A percentile compares a stretch with the other conserved stretches of the same genome.
Evolutionary conservation across 92 coral and sea anemone genomes (phyloP).

Genomic region (Epizoanthus stellaris): DNA sequence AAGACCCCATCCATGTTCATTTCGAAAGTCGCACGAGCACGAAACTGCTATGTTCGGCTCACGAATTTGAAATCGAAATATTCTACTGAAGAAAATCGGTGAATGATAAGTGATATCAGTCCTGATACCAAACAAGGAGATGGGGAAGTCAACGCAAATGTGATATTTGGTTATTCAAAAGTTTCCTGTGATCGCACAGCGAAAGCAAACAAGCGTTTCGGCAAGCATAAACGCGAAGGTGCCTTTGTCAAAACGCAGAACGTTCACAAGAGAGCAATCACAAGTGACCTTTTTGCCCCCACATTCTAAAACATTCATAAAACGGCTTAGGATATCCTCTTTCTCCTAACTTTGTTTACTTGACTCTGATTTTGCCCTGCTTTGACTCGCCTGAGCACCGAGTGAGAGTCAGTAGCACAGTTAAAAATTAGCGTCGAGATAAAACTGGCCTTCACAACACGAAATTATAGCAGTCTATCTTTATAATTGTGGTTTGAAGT

Average conservation of each 20-base stretch:
- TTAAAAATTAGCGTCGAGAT: constrained; percentile 1
- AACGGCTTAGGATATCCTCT: constrained; percentile 69
- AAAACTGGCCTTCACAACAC: constrained; percentile 1
- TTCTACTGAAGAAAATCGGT: constrained; percentile 4
- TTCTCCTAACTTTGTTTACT: constrained; percentile 54
- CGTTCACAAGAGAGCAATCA: constrained; percentile 40
- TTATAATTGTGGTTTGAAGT: constrained; percentile 1
- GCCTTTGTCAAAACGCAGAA: constrained; percentile 17
- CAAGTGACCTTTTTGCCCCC: constrained; percentile 88
- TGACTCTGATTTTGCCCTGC: constrained; percentile 35
- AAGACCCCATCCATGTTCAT: constrained; percentile 28
- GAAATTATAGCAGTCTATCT: constrained; percentile 7
- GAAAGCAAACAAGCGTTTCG: constrained; percentile 30
- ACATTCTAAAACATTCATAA: constrained; percentile 58
- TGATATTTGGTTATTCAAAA: constrained; percentile 38
- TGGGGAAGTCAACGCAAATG: neutral
- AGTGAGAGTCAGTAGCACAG: neutral
- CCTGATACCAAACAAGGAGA: constrained; percentile 16
- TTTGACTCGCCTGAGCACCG: constrained; percentile 9
- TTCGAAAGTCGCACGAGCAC: constrained; percentile 50
- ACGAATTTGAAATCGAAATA: constrained; percentile 25
- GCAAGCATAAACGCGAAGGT: constrained; percentile 28
- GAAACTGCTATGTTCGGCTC: constrained; percentile 22
- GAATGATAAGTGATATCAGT: constrained; percentile 26
- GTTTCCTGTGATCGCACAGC: constrained; percentile 24